phyloP scores from a whole-genome alignment of 1,140 invertebrate genomes.

The Holotrichia oblita region DNA sequence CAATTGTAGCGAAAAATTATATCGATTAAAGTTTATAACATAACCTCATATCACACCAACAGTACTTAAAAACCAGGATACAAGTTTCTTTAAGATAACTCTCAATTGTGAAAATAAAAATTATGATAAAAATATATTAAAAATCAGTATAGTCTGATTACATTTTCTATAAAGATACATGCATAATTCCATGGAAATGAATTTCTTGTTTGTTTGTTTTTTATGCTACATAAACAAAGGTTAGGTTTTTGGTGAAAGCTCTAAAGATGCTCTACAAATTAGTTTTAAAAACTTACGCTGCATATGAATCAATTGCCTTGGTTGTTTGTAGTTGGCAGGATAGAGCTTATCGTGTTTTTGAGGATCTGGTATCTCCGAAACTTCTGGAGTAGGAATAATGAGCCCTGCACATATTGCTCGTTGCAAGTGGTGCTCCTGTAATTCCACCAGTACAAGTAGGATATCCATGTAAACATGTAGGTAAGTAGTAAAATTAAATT shows the following conservation, averaged over 20 bases:
- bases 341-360: constrained; percentile 87
- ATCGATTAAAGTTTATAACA: too few relatives aligned
- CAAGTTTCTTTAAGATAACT: neutral
- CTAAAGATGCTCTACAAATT: too few relatives aligned
- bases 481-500: neutral
- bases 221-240: constrained; percentile 32
- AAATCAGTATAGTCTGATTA: too few relatives aligned
- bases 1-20: too few relatives aligned
- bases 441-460: constrained; percentile 19
- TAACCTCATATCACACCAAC: constrained; percentile 1
- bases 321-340: constrained; percentile 89
- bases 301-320: constrained; percentile 95
- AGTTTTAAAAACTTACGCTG: constrained; percentile 78
- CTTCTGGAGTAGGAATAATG: constrained; percentile 97
- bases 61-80: neutral
- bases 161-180: neutral
- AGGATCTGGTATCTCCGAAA: constrained; percentile 78
- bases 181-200: constrained; percentile 21
- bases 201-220: constrained; percentile 29
- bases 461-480: neutral
- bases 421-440: constrained; percentile 97
- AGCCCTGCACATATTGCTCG: constrained; percentile 94
- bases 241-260: constrained; percentile 20
- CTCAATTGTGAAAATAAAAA: neutral
- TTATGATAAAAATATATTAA: neutral